These are phyloP conservation scores for Nautilus pompilius DNA, from an alignment of 1,140 invertebrate genomes.

Conservation along the genomic window DNA sequence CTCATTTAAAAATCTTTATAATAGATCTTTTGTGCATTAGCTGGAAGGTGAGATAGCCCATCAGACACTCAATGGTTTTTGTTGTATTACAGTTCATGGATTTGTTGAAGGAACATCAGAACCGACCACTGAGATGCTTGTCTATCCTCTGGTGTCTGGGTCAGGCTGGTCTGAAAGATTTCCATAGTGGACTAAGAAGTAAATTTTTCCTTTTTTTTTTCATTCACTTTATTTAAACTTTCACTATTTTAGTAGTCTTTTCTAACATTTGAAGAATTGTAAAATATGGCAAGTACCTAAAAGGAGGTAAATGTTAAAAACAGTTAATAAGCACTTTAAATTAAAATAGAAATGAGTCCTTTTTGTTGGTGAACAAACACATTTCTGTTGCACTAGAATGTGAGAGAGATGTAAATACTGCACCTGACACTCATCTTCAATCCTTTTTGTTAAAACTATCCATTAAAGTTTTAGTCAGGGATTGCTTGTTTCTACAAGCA, in stretches of 20 bases:
- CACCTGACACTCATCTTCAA: no score
- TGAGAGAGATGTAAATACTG: no score
- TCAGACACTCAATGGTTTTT: no score
- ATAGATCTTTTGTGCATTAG: no score
- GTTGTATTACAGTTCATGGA: constrained; percentile 40
- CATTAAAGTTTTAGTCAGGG: no score
- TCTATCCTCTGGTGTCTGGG: constrained; percentile 76
- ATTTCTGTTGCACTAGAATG: no score
- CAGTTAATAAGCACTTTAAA: not conserved
- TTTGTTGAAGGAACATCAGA: constrained; percentile 62
- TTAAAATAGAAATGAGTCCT: no score
- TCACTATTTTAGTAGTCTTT: not conserved
- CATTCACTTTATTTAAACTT: not conserved
- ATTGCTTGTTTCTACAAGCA: no score
- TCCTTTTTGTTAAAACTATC: no score
- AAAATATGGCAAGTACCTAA: not conserved
- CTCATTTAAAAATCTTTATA: no score
- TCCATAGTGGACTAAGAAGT: constrained; percentile 72
- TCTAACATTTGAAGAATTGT: not conserved
- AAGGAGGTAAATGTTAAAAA: not conserved
- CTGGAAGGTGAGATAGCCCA: no score
- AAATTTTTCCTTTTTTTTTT: constrained; percentile 1
- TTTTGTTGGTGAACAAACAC: no score
- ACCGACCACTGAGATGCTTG: constrained; percentile 71
- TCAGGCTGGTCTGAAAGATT: constrained; percentile 69